Conservation (phyloP, 64 coral and sea anemone species). For the Trachythela sp. region DNA sequence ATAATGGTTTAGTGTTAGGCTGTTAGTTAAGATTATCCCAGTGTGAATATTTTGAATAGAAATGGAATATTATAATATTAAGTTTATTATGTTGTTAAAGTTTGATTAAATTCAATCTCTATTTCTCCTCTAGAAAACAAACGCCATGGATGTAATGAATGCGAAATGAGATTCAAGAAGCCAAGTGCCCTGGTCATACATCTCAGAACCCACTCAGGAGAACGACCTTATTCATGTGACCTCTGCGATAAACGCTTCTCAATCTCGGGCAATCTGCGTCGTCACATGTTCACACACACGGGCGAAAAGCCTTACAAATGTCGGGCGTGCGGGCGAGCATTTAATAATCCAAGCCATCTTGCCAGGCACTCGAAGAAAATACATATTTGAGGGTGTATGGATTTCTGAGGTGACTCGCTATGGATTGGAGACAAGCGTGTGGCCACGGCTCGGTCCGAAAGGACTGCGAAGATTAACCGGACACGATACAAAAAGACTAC, state of each 20-base stretch:
- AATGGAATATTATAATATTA: too few species aligned
- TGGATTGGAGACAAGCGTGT: too few species aligned
- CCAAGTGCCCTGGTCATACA: slow-evolving; percentile 9
- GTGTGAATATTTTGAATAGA: too few species aligned
- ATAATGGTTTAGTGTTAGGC: too few species aligned
- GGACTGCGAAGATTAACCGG: too few species aligned
- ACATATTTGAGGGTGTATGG: slow-evolving; percentile 11
- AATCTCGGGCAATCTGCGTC: not conserved
- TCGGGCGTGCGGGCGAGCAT: slow-evolving; percentile 7
- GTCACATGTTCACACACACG: slow-evolving; percentile 27
- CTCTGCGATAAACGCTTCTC: not conserved
- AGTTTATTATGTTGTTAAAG: too few species aligned
- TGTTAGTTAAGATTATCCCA: too few species aligned
- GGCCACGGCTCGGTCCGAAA: too few species aligned
- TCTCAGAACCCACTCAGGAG: not conserved
- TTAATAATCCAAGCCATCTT: slow-evolving; percentile 10
- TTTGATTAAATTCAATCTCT: too few species aligned
- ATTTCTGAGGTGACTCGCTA: not conserved
- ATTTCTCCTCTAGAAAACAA: not conserved
- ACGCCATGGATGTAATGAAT: not conserved
- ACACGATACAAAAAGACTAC: not conserved
- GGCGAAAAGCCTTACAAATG: slow-evolving; percentile 23
- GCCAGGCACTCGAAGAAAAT: slow-evolving; percentile 18
- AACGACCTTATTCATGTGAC: not conserved
- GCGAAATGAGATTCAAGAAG: not conserved